Evolutionary conservation across 2,888 invertebrate genomes (phyloP).

Genomic region (Acrobasis consociella): DNA sequence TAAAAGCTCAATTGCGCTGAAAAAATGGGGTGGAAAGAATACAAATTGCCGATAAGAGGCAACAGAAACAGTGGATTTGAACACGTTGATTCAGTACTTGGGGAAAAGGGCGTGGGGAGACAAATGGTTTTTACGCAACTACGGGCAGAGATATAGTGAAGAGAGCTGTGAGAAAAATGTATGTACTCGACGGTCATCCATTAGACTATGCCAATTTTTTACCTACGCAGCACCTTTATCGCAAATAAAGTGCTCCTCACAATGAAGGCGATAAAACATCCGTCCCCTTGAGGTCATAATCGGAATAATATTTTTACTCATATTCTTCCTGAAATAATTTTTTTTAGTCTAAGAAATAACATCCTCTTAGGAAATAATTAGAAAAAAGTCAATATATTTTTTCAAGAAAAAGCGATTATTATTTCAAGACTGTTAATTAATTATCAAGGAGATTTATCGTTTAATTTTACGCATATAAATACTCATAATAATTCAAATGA

Average conservation of each 20-base stretch:
- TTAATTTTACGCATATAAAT: too few relatives aligned
- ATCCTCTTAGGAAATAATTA: too few relatives aligned
- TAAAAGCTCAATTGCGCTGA: slow-evolving; percentile 28
- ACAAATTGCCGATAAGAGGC: slow-evolving; percentile 54
- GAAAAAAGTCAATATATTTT: too few relatives aligned
- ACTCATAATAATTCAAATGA: too few relatives aligned
- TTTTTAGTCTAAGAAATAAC: too few relatives aligned
- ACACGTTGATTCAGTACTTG: slow-evolving; percentile 53
- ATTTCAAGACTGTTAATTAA: too few relatives aligned
- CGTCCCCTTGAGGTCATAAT: neutral
- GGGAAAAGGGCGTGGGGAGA: slow-evolving; percentile 45
- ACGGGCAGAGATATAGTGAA: slow-evolving; percentile 51
- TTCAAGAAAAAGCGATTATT: too few relatives aligned
- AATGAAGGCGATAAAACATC: neutral
- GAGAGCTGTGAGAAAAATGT: slow-evolving; percentile 45
- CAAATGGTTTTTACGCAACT: slow-evolving; percentile 50
- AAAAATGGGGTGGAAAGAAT: slow-evolving; percentile 51
- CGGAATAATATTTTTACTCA: neutral
- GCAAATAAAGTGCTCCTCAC: slow-evolving; percentile 9
- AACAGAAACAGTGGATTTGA: slow-evolving; percentile 51
- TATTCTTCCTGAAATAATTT: too few relatives aligned
- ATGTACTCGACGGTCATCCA: slow-evolving; percentile 39
- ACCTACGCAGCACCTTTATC: slow-evolving; percentile 17
- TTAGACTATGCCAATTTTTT: slow-evolving; percentile 34
- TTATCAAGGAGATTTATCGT: too few relatives aligned